A percentile compares a stretch with the other conserved stretches of the same genome.
Conservation (phyloP, 2,113 vertebrate species). For the Gnathonemus echidnorhynchus region DNA sequence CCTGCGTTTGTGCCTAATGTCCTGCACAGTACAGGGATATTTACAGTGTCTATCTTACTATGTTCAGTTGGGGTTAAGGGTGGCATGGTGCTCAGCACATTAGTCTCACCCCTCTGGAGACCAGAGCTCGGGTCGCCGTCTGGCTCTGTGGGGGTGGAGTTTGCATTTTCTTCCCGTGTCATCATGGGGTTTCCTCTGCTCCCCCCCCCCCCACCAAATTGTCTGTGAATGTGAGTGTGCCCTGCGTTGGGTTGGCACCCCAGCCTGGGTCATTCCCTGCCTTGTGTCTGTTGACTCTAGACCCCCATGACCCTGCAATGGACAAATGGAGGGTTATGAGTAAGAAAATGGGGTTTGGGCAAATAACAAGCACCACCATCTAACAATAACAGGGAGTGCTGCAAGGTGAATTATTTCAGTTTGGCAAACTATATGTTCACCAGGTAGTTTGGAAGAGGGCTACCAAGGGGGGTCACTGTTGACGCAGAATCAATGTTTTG, state of each 20-base stretch:
- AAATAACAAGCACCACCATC: not conserved
- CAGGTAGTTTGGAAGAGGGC: not conserved
- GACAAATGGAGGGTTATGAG: not conserved
- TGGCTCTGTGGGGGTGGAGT: not conserved
- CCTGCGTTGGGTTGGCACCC: not conserved
- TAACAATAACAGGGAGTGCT: not conserved
- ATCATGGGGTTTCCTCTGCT: too few relatives aligned
- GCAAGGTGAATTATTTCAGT: not conserved
- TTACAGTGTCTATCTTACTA: not conserved
- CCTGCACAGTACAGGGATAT: not conserved
- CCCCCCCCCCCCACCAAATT: too few relatives aligned
- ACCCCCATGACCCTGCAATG: not conserved
- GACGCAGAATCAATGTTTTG: not conserved
- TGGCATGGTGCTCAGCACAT: not conserved
- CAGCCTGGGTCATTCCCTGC: not conserved
- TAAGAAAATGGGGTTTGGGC: not conserved
- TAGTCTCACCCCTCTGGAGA: not conserved
- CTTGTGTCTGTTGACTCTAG: not conserved
- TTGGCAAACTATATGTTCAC: not conserved
- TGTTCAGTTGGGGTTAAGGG: not conserved
- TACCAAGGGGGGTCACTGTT: not conserved
- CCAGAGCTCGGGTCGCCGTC: too few relatives aligned
- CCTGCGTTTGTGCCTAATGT: not conserved
- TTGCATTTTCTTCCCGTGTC: not conserved
- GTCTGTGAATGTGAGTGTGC: not conserved